Base-by-base conservation (phyloP, 2,888 invertebrate species). In the Diplolepis rosae region DNA sequence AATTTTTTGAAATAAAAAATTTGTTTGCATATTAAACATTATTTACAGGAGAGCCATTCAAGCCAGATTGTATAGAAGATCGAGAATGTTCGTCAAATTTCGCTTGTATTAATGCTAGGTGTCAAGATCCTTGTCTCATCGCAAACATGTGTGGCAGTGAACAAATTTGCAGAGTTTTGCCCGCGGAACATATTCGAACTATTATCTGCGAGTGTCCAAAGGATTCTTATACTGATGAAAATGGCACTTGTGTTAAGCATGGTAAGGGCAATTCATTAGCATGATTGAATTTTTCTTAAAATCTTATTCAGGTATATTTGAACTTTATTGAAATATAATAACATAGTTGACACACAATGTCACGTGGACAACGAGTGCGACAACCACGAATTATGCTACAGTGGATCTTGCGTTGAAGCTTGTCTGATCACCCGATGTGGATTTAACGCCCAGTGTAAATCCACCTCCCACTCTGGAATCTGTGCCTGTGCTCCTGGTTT, bases 171-270 rank as follows among this genome's bases (percentile, higher is more conserved):
- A 91, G 93, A 72, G 95, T 95, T 0, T 90, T 95, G 11, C 95
- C 96, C 80, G 93, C 95, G 0, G 85, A 94, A 54, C 96, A 97
- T 1, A 89, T 96, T 75, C 92, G 96, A 66, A 96, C 96, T 0
- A 93, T 96, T 80, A 94, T 96, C 80, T 97, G 97, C 85, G 93
- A 94, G 83, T 97, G 97, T 89, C 95, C 96, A 15, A 91, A 94
- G 48, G 96, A 96, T 74, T 95, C 94, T 0, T 91, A 95, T 52
- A 92, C 93, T 0, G 94, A 95, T 77, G 91, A 91, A 5, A 93
- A 93, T 68, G 94, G 94, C 78, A 92, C 93, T 76, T 96, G 96
- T 87, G 92, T 92, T 72, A 87, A 87, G 67, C 90, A 90, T 70
- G 87, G 90, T 90, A 80, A 80, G 82, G 80, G n/a, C 67, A 48